A percentile compares a stretch with the other conserved stretches of the same genome.
phyloP scores from a whole-genome alignment of 1,140 invertebrate genomes.

The Leptonema lineaticorne region DNA sequence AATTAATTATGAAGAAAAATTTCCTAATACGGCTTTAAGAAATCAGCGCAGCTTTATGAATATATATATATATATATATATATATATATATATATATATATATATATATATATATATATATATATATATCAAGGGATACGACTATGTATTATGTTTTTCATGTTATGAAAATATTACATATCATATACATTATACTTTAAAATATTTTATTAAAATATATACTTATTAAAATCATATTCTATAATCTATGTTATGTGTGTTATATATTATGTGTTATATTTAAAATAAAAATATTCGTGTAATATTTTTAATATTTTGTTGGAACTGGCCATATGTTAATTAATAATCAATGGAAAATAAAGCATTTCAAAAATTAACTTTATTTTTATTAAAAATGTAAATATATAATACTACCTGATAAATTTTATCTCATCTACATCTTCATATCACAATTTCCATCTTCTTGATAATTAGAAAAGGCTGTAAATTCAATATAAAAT shows the following conservation, averaged over 20 bases:
- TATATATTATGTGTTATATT: not conserved
- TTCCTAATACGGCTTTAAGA: too few relatives aligned
- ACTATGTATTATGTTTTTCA: not conserved
- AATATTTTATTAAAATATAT: constrained; percentile 6
- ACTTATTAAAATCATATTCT: constrained; percentile 5
- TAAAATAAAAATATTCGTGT: not conserved
- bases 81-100: too few relatives aligned
- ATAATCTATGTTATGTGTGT: constrained; percentile 11
- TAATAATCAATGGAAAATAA: constrained; percentile 6
- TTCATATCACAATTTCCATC: too few relatives aligned
- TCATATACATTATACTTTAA: not conserved
- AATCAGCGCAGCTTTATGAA: too few relatives aligned
- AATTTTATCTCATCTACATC: too few relatives aligned
- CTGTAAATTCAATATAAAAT: too few relatives aligned
- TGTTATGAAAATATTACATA: not conserved
- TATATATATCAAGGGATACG: not conserved
- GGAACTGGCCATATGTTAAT: constrained; percentile 5
- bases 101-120: not conserved
- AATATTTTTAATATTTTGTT: too few relatives aligned
- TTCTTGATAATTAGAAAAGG: too few relatives aligned
- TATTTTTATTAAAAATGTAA: too few relatives aligned
- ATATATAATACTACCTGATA: too few relatives aligned
- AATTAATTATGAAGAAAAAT: too few relatives aligned
- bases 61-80: too few relatives aligned
- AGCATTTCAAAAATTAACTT: not conserved